Base-by-base conservation (phyloP, 2,113 vertebrate genomes). In the Siniperca chuatsi region DNA sequence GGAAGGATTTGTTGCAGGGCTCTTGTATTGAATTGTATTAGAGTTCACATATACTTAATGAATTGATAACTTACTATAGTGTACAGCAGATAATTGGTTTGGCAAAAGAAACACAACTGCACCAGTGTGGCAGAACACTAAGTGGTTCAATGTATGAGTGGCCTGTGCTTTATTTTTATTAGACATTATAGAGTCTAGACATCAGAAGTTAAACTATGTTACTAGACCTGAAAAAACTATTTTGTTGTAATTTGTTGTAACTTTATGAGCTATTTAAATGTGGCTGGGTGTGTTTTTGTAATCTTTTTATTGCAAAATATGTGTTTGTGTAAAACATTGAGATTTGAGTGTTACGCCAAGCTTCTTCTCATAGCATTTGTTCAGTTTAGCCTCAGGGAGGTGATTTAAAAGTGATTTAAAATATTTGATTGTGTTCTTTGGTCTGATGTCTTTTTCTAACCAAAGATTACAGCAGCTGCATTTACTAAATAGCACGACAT, bases 371-470 rank as follows among this genome's bases (percentile, higher is more conserved):
- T 6, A 12, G 33, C 40, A 1, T 68, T 70, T 15, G 18, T 37
- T 74, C 12, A 13, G 54, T 5, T 23, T 2, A 4, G 80, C 72
- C 55, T 5, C 0, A 42, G 16, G 72, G 35, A 50, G 35, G 71
- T 52, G 23, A 66, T 52, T 60, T 29, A 25, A 20, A 60, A 74
- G 11, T n/a, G 25, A 66, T 37, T 82, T 25, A 8, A 75, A 64
- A 58, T 16, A 58, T 46, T 0, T n/a, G 18, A 64, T 23, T 33
- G 37, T 11, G 2, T 46, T 60, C 16, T 48, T 23, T 15, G 1
- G 40, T 23, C n/a, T 48, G 2, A 29, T 46, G 54, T 42, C 4
- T 48, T 35, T 52, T 37, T 6, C 23, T 13, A 21, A 75, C 18
- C 12, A 52, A 37, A 37, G 44, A 75, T 50, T n/a, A 16, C 29